Evolutionary conservation across 2,113 vertebrate genomes (phyloP), one percentile per base, ranked within the genome.

Genomic region (Dicaeum eximium): DNA sequence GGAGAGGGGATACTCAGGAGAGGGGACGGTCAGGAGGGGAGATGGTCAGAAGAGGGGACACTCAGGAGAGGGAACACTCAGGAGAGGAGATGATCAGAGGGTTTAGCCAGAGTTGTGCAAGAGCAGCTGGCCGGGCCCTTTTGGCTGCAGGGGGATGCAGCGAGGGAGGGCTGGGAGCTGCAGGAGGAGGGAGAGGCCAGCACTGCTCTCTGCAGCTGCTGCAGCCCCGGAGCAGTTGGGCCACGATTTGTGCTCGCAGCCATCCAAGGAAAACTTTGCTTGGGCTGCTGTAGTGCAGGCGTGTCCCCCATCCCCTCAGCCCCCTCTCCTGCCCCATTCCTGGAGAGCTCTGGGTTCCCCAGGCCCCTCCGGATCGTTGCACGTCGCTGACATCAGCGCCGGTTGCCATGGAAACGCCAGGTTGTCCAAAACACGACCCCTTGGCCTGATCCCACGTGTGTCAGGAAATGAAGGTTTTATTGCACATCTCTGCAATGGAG

Each of bases 351-450:
- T 2, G 25, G 1, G 1, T 21, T 57, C 89, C 89, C 90, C 81
- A 24, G 80, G 80, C 87, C 82, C 83, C 91, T 58, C 56, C 60
- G 8, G 0, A 33, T 37, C 86, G 8, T 14, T 40, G 88, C 90
- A 30, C 4, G 11, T 4, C 20, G 16, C 2, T 89, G 88, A 89
- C 89, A 93, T 96, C 80, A 87, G 3, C 5, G 30, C 77, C 20
- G 3, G 93, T 95, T 85, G 92, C 95, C 92, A 73, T 88, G 95
- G 93, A 22, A 38, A 96, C 79, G 38, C 54, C 75, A 56, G 84
- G 93, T 83, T 92, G 88, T 89, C 91, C 91, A 89, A 97, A 96
- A 95, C 95, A 96, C 58, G 80, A 94, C 93, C 96, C 93, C 37
- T 66, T 54, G 93, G 92, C 87, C 93, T 42, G 86, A 11, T 92